These are phyloP conservation scores for Lissonota sp. DNA, from an alignment of 2,888 invertebrate species.

Conservation along the genomic window DNA sequence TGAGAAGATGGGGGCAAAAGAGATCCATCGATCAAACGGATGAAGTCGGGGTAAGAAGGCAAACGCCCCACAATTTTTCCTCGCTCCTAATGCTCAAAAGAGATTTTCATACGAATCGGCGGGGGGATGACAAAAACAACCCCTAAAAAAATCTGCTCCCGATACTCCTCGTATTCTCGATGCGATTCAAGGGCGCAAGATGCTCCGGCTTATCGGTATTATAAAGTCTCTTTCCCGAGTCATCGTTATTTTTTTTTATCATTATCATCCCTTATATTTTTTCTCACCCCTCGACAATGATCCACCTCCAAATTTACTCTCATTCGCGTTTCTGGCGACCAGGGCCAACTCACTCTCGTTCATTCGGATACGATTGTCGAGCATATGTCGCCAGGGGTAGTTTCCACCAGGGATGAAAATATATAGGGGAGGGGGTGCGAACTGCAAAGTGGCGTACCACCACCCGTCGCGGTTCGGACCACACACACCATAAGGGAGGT, in stretches of 20 bases:
- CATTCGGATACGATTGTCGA: conserved; percentile 20
- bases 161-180: conserved; percentile 24
- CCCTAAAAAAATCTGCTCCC: conserved; percentile 23
- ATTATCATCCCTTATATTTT: conserved; percentile 3
- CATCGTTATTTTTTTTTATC: conserved; percentile 16
- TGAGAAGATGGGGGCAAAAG: not conserved
- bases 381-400: conserved; percentile 57
- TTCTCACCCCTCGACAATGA: not conserved
- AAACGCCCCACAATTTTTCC: conserved; percentile 39
- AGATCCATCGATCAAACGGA: conserved; percentile 41
- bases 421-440: conserved; percentile 1
- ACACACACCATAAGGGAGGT: conserved; percentile 25
- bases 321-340: not conserved
- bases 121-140: conserved; percentile 7
- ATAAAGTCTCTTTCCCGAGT: conserved; percentile 28
- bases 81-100: not conserved
- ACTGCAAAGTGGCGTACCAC: conserved; percentile 58
- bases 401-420: conserved; percentile 39
- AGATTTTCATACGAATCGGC: not conserved
- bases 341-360: conserved; percentile 24
- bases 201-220: conserved; percentile 50
- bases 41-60: not conserved
- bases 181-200: conserved; percentile 41
- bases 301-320: not conserved
- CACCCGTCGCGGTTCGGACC: conserved; percentile 33